phyloP scores from a whole-genome alignment of 2,888 invertebrate genomes.

The Ommatoiulus sabulosus region DNA sequence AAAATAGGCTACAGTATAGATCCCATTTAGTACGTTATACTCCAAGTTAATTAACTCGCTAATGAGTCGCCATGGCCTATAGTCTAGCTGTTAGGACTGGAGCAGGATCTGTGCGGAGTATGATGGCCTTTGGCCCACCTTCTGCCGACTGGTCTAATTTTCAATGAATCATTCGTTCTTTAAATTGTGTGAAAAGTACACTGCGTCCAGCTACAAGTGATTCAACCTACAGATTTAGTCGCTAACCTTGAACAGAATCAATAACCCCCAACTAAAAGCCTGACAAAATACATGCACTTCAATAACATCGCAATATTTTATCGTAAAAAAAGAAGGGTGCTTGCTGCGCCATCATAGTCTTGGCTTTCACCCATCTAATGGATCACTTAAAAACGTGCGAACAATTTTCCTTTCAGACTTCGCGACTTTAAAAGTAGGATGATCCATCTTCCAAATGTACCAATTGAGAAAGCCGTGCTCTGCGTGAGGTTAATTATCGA shows the following conservation, averaged over 20 bases:
- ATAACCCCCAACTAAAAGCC: conserved; percentile 25
- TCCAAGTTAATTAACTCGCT: too few species aligned
- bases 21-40: too few species aligned
- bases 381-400: conserved; percentile 10
- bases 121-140: not conserved
- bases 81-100: too few species aligned
- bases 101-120: too few species aligned
- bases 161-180: not conserved
- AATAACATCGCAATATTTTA: conserved; percentile 15
- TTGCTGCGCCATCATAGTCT: not conserved
- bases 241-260: conserved; percentile 9
- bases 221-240: not conserved
- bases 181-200: not conserved
- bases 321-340: not conserved
- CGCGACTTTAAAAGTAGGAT: not conserved
- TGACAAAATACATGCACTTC: conserved; percentile 1
- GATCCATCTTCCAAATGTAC: not conserved
- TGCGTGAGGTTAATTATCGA: not conserved
- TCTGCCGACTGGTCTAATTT: not conserved
- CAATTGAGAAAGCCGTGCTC: not conserved
- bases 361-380: conserved; percentile 1
- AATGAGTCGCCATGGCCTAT: too few species aligned
- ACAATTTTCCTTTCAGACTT: not conserved
- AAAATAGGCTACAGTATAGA: too few species aligned
- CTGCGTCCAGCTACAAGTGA: not conserved